Evolutionary conservation across 1,140 invertebrate species (phyloP), one percentile per base, ranked within the genome.

Genomic region (Reticulitermes speratus): DNA sequence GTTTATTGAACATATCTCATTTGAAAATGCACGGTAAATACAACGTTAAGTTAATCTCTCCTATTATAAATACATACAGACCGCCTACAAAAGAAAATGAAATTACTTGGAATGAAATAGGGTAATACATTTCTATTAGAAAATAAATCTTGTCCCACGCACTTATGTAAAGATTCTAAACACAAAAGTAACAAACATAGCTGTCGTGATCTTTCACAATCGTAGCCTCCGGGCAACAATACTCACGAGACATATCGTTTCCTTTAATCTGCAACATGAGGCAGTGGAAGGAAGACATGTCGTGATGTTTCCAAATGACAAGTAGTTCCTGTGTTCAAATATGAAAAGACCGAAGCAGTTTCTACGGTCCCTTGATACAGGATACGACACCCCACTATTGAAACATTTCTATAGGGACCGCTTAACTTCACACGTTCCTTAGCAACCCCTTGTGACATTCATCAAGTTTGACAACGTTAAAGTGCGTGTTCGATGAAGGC

Each of bases 151-250:
- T 48, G 0, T 48, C 94, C 93, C 96, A 95, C 59, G 95, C 94
- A 87, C 96, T 95, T 0, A 95, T 94, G 93, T 95, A 96, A 91
- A 96, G 1, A 21, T 21, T 21, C 19, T 55, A 19, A 55, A 55
- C 19, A 16, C 52, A 21, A 55, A 96, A 93, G 94, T 96, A 92
- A 2, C 55, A 19, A 14, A 23, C 1, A 16, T 30, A 75, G 8
- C 11, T 75, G n/a, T 75, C n/a, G n/a, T 75, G n/a, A 25, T 11
- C 25, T 16, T 30, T 8, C 7, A 30, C 3, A 75, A 75, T 30
- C 7, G 65, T 1, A 25, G 25, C 25, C n/a, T 38, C 25, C 9
- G n/a, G n/a, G n/a, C 25, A 30, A 14, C 7, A 65, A 65, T 75
- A 75, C 65, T 14, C 25, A 75, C 65, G n/a, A 8, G 1, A 21